A percentile compares a stretch with the other conserved stretches of the same genome.
Conservation (phyloP, 2,888 invertebrate species). For the Sclerodermus sp. region DNA sequence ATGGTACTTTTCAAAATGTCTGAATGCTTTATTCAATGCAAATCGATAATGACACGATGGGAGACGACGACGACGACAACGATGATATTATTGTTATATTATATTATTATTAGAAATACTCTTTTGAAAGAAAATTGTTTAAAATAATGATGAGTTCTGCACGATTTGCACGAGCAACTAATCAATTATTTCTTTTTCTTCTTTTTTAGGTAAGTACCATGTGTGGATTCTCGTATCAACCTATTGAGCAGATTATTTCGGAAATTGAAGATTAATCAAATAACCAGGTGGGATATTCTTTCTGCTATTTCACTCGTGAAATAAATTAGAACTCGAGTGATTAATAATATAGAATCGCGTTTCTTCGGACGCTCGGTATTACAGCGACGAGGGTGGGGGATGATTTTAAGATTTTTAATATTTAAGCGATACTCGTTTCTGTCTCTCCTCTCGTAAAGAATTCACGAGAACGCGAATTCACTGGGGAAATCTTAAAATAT, state of each 20-base stretch:
- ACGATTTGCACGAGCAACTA: too few species aligned
- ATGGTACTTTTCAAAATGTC: too few species aligned
- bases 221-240: too few species aligned
- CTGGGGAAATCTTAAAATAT: conserved; percentile 56
- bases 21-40: too few species aligned
- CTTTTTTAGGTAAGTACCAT: conserved; percentile 25
- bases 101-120: too few species aligned
- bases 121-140: too few species aligned
- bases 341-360: conserved; percentile 21
- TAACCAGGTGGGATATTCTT: conserved; percentile 19
- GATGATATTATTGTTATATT: too few species aligned
- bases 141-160: too few species aligned
- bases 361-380: conserved; percentile 46
- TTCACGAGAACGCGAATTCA: conserved; percentile 38
- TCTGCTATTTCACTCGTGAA: not conserved
- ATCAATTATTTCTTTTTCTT: not conserved
- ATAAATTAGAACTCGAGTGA: not conserved
- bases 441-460: conserved; percentile 40
- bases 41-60: too few species aligned
- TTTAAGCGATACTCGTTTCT: conserved; percentile 45
- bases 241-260: too few species aligned
- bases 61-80: too few species aligned
- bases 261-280: conserved; percentile 2
- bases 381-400: conserved; percentile 44
- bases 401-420: conserved; percentile 55